Percentiles rank a stretch among this genome's conserved stretches.
Evolutionary conservation across 2,888 invertebrate species (phyloP).

Genomic region (Teinopalpus imperialis): DNA sequence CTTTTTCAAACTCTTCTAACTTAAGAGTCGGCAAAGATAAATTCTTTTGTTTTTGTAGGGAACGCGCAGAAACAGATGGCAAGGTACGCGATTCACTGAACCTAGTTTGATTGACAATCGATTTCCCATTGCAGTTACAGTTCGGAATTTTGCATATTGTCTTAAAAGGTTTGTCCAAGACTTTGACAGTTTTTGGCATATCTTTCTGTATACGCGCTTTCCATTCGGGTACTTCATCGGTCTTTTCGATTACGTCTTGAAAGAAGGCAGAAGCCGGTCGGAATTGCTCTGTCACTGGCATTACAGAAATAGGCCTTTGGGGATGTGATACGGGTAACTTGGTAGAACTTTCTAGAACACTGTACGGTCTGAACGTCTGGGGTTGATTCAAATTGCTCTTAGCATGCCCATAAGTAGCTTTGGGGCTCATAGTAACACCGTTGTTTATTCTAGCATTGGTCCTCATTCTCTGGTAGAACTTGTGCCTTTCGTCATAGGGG

Average conservation of each 20-base stretch:
- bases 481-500: conserved; percentile 59
- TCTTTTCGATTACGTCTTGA: conserved; percentile 44
- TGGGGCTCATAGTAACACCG: conserved; percentile 48
- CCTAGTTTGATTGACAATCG: conserved; percentile 43
- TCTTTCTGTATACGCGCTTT: conserved; percentile 66
- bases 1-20: conserved; percentile 59
- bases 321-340: conserved; percentile 53
- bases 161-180: conserved; percentile 58
- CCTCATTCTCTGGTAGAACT: conserved; percentile 52
- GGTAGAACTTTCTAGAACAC: conserved; percentile 63
- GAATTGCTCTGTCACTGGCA: conserved; percentile 71
- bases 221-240: conserved; percentile 67
- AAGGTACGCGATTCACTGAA: conserved; percentile 63
- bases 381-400: conserved; percentile 51
- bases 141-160: conserved; percentile 70
- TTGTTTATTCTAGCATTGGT: conserved; percentile 49
- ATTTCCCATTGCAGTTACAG: conserved; percentile 65
- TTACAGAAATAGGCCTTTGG: conserved; percentile 69
- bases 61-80: conserved; percentile 58
- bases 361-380: conserved; percentile 66
- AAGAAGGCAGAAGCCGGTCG: conserved; percentile 68
- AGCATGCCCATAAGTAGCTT: conserved; percentile 49
- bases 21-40: conserved; percentile 72
- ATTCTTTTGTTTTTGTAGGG: conserved; percentile 61
- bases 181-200: conserved; percentile 54